These are phyloP conservation scores for Meiosimyza platycephala DNA, from an alignment of 2,888 invertebrate species.

Conservation along the genomic window DNA sequence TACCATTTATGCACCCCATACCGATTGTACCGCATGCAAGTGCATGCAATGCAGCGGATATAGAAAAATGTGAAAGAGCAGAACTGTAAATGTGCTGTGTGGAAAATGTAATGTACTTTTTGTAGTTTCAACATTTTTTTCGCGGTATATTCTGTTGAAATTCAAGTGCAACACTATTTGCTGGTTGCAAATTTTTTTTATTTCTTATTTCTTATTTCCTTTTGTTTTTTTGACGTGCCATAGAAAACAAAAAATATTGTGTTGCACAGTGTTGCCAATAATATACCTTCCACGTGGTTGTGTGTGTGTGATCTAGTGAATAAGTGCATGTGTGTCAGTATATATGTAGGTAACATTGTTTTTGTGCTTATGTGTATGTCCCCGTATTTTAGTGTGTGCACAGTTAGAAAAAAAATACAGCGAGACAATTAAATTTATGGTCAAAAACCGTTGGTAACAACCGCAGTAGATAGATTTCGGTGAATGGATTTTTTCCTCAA, in stretches of 20 bases:
- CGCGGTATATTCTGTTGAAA: conserved; percentile 9
- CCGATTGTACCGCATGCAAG: not conserved
- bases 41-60: conserved; percentile 18
- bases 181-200: not conserved
- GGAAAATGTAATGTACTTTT: conserved; percentile 13
- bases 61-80: conserved; percentile 27
- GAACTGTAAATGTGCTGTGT: conserved; percentile 25
- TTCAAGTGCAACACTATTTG: conserved; percentile 29
- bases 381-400: conserved; percentile 4
- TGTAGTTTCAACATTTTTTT: not conserved
- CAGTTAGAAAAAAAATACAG: not conserved
- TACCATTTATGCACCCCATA: not conserved
- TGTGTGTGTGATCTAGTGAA: not conserved
- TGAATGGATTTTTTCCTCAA: not conserved
- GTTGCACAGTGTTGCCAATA: conserved; percentile 20
- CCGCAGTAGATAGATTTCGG: conserved; percentile 32
- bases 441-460: conserved; percentile 25
- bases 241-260: not conserved
- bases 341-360: not conserved
- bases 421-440: conserved; percentile 32
- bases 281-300: conserved; percentile 15
- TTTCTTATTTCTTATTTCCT: not conserved
- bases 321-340: conserved; percentile 5
- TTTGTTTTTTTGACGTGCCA: too few species aligned
- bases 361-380: not conserved